These are phyloP conservation scores for Tachysurus vachellii DNA, from an alignment of 2,113 vertebrate species.

Conservation along the genomic window DNA sequence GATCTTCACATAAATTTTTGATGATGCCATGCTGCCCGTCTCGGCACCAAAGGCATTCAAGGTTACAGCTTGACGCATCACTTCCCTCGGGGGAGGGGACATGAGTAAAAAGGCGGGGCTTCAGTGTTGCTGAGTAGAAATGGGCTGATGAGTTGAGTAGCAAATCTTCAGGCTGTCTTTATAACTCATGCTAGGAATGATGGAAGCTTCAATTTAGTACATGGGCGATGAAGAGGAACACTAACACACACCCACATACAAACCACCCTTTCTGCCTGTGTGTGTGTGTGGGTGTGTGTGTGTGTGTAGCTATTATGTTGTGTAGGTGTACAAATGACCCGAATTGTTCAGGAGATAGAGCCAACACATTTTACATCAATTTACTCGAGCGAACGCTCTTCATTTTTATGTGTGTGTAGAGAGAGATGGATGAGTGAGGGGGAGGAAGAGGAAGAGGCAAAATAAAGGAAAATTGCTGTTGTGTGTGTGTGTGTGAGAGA, in stretches of 20 bases:
- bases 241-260: background rate
- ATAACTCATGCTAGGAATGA: constrained; percentile 28
- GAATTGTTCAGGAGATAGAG: constrained; percentile 15
- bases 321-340: constrained; percentile 32
- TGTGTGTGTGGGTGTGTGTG: constrained; percentile 2
- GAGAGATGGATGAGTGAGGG: constrained; percentile 13
- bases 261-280: background rate
- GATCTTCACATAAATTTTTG: constrained; percentile 77
- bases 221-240: constrained; percentile 18
- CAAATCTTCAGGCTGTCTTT: constrained; percentile 22
- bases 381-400: constrained; percentile 18
- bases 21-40: constrained; percentile 68
- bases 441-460: background rate
- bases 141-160: constrained; percentile 17
- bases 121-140: constrained; percentile 23
- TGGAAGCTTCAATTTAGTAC: background rate
- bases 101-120: background rate
- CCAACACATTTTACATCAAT: constrained; percentile 16
- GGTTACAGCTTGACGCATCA: constrained; percentile 57
- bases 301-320: background rate
- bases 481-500: background rate
- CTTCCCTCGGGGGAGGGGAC: constrained; percentile 38
- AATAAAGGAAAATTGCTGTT: background rate
- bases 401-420: constrained; percentile 36
- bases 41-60: constrained; percentile 66